Evolutionary conservation across 2,113 vertebrate genomes (phyloP).

Genomic region (Nycticebus coucang): DNA sequence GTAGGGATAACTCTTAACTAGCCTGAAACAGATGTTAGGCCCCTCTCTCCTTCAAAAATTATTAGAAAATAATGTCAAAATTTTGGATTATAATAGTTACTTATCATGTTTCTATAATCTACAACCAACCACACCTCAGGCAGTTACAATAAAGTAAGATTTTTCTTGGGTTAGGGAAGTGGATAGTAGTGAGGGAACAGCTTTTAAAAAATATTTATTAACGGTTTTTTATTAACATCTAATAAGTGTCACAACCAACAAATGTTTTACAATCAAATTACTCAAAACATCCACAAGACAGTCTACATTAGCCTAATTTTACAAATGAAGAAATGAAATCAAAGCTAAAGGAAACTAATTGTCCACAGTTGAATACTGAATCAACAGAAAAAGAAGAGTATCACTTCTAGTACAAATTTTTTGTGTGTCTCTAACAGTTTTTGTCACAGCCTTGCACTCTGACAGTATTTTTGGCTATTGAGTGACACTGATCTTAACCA

Average conservation of each 20-base stretch:
- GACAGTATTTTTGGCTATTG: slow-evolving; percentile 64
- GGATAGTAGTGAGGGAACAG: neutral
- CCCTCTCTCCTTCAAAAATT: neutral
- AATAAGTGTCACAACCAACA: neutral
- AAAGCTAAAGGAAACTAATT: slow-evolving; percentile 44
- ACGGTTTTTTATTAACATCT: neutral
- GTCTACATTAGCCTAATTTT: neutral
- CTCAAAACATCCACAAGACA: neutral
- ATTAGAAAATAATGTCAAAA: neutral
- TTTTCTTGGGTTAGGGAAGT: slow-evolving; percentile 19
- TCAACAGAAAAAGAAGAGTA: slow-evolving; percentile 43
- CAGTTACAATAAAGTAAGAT: neutral
- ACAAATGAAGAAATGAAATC: slow-evolving; percentile 63
- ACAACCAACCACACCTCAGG: neutral
- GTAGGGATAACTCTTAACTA: neutral
- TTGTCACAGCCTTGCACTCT: slow-evolving; percentile 52
- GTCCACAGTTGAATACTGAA: neutral
- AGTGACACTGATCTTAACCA: slow-evolving; percentile 50
- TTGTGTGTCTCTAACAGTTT: slow-evolving; percentile 56
- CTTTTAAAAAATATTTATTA: slow-evolving; percentile 37
- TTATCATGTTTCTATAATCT: neutral
- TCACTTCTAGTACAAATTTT: slow-evolving; percentile 52
- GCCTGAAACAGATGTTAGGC: neutral
- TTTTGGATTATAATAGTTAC: neutral
- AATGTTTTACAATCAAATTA: neutral